Percentiles rank a stretch among this genome's conserved stretches.
Evolutionary conservation across 2,113 vertebrate genomes (phyloP).

Genomic region (Sorex fumeus): DNA sequence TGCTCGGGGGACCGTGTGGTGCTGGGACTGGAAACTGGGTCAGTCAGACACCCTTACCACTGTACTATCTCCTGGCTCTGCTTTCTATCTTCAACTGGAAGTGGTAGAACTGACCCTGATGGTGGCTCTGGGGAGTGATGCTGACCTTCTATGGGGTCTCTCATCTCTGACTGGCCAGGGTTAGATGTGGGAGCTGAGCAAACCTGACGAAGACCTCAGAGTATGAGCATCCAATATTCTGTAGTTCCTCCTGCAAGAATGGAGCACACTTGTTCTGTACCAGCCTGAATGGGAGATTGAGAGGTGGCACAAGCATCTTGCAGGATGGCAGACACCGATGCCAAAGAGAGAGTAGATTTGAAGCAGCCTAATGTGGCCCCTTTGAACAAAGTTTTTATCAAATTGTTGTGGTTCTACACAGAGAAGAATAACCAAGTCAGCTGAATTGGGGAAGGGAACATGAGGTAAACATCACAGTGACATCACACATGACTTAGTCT

Average conservation of each 20-base stretch:
- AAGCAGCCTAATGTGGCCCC: background rate
- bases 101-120: conserved; percentile 46
- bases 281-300: background rate
- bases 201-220: background rate
- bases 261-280: background rate
- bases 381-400: background rate
- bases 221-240: background rate
- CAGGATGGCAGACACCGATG: background rate
- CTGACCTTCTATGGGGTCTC: background rate
- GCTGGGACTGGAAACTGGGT: too few species aligned
- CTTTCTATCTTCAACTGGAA: conserved; percentile 58
- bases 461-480: background rate
- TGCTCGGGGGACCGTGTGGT: too few species aligned
- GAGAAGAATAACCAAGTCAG: background rate
- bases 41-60: background rate
- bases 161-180: background rate
- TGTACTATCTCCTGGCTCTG: background rate
- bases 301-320: background rate
- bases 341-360: background rate
- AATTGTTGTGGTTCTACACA: background rate
- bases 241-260: background rate
- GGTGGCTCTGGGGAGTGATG: background rate
- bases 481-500: background rate
- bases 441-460: background rate
- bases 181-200: background rate